A percentile compares a stretch with the other conserved stretches of the same genome.
These are phyloP conservation scores for Heliconius hortense DNA, from an alignment of 2,888 invertebrate species.

Conservation along the genomic window DNA sequence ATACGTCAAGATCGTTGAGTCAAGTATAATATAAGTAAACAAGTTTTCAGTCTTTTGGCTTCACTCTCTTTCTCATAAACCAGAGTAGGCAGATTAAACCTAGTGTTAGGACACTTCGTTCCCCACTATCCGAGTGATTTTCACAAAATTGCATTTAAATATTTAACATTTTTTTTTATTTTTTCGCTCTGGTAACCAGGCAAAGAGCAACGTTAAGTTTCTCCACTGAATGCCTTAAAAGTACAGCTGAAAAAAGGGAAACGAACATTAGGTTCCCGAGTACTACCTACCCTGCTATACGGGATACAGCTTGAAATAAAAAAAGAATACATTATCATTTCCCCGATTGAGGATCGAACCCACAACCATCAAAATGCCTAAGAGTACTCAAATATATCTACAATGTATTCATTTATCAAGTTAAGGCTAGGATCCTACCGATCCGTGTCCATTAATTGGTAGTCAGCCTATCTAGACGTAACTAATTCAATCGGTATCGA, in stretches of 20 bases:
- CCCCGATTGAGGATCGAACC: background rate
- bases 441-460: background rate
- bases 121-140: background rate
- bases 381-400: background rate
- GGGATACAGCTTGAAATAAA: too few species aligned
- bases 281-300: too few species aligned
- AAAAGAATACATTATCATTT: too few species aligned
- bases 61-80: background rate
- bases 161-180: too few species aligned
- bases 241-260: too few species aligned
- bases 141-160: too few species aligned
- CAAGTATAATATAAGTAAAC: background rate
- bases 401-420: background rate
- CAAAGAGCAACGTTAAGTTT: too few species aligned
- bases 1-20: background rate
- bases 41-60: background rate
- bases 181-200: too few species aligned
- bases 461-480: conserved; percentile 4
- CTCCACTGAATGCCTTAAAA: too few species aligned
- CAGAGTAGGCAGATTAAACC: background rate
- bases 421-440: background rate
- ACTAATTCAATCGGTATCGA: conserved; percentile 14
- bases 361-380: background rate
- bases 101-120: background rate
- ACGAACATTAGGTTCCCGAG: too few species aligned